These are phyloP conservation scores for Actinia equina DNA, from an alignment of 64 coral and sea anemone species.

Conservation along the genomic window DNA sequence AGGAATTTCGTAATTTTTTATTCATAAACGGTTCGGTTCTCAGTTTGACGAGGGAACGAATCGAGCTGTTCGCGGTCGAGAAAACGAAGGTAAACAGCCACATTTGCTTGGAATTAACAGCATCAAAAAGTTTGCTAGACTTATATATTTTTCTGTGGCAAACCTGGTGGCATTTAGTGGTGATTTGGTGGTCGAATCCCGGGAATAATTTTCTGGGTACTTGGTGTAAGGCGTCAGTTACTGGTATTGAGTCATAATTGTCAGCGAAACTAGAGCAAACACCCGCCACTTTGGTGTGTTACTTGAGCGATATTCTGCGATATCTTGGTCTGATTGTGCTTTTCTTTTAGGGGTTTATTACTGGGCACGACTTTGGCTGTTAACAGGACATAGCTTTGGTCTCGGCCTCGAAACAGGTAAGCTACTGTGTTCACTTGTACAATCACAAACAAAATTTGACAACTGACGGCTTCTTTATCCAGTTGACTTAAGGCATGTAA, in stretches of 20 bases:
- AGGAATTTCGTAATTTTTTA: slow-evolving; percentile 85
- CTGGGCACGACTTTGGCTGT: background rate
- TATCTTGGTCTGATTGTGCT: background rate
- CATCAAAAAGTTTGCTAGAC: background rate
- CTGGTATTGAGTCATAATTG: background rate
- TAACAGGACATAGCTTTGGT: background rate
- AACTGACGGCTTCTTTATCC: background rate
- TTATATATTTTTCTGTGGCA: background rate
- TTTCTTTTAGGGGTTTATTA: background rate
- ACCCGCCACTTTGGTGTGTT: background rate
- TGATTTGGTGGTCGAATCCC: background rate
- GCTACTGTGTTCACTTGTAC: slow-evolving; percentile 3
- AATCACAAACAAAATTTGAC: background rate
- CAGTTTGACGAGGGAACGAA: slow-evolving; percentile 40
- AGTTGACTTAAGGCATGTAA: background rate
- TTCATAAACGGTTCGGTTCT: slow-evolving; percentile 67
- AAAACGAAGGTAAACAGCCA: slow-evolving; percentile 12
- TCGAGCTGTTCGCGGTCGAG: background rate
- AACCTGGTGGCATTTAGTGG: background rate
- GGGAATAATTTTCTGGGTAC: background rate
- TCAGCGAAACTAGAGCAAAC: background rate
- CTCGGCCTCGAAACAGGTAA: background rate
- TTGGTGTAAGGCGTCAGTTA: background rate
- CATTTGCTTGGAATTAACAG: background rate
- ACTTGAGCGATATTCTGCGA: background rate